Evolutionary conservation across 2,113 vertebrate genomes (phyloP), one percentile per base, ranked within the genome.

Genomic region (Oenanthe oenanthe): DNA sequence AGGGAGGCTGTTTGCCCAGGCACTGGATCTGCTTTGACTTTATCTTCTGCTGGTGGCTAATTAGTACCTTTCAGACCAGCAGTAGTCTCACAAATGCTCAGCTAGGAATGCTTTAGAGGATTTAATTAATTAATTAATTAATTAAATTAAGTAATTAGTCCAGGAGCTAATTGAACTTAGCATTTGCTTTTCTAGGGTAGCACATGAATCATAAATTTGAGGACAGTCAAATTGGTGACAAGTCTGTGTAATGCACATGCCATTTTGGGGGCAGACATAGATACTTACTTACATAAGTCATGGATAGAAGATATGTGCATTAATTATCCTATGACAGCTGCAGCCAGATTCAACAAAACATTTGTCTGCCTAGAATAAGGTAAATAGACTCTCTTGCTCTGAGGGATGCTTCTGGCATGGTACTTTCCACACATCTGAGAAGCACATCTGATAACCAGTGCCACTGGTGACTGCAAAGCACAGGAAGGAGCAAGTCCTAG

Each of bases 221-320:
- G 79, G 68, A 48, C 40, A 72, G 58, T n/a, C n/a, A n/a, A n/a
- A n/a, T 70, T 62, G 43, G 38, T 77, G 85, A 83, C 82, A 86
- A 42, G 77, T 34, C 51, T 56, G 1, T 34, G 51, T 54, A 58
- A 80, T 26, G 47, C 22, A 73, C 1, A 1, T 63, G 51, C 24
- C 81, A 28, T 84, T 90, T 40, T 45, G 22, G 80, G 83, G 61
- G 6, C 61, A 67, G 66, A 58, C 0, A 0, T 43, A 81, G 57
- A 62, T 88, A 61, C 36, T 88, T 90, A 84, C 67, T 95, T 70
- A 88, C 89, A 71, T 92, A 90, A 80, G 74, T 70, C 43, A 75
- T 16, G 20, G 75, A 19, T 43, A 85, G 45, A 89, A 72, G 78
- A 68, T 72, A 70, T 3, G 25, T 66, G 63, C 45, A 74, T 95